Base-by-base conservation (phyloP, 2,888 invertebrate species). In the Yponomeuta evonymella region DNA sequence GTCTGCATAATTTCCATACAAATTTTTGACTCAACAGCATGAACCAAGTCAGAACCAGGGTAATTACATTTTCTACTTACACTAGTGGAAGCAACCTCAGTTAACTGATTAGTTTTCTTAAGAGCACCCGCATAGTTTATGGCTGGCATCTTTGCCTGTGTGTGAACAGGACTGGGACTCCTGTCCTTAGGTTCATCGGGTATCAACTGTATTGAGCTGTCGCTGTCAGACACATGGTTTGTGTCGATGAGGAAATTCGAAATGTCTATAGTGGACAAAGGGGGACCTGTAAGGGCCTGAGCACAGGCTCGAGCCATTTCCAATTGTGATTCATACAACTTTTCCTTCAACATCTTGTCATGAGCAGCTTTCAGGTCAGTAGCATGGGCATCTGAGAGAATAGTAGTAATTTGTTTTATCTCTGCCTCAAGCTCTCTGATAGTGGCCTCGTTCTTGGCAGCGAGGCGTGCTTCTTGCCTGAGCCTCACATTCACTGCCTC, bases 241-340 rank as follows among this genome's bases (percentile, higher is more conserved):
- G 76, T 81, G 72, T 82, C 83, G 67, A 83, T 76, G 48, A 85
- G 74, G 73, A 83, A 76, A 75, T 85, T 86, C 70, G 83, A 83
- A 67, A 81, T 75, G 79, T 82, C 87, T 62, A 89, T 76, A 70
- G 90, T 85, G 51, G 84, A 78, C 73, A 79, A 79, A 10, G 84
- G 74, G 48, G 87, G 84, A 69, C 83, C 84, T 74, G 83, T 83
- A 71, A 92, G 73, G 62, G 90, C 90, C 73, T 86, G 83, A 30
- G 88, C 79, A 76, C 91, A 92, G 12, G 87, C 90, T 74, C 86
- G 78, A 2, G 87, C 88, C 87, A 92, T 89, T 78, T 90, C 90
- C 62, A 80, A 73, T 75, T 91, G 86, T 72, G 82, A 80, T 71
- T 84, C 83, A 51, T 82, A 77, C 70, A 79, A 78, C 74, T 85